Evolutionary conservation across 2,113 vertebrate genomes (phyloP).

Genomic region (Trichomycterus rosablanca): DNA sequence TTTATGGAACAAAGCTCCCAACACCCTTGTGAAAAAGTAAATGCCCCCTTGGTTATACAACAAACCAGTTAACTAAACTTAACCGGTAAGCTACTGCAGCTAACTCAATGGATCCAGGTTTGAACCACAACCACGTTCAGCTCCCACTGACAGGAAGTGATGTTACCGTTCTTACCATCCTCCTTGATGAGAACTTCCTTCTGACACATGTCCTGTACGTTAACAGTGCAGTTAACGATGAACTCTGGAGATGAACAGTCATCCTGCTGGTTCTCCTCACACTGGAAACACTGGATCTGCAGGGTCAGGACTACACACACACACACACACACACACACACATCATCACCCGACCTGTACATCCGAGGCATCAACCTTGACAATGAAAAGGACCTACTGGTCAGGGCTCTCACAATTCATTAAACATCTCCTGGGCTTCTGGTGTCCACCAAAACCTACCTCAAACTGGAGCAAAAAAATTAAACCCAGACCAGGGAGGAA

Average conservation of each 20-base stretch:
- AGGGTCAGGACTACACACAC: conserved; percentile 68
- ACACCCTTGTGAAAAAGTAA: too few species aligned
- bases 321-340: conserved; percentile 20
- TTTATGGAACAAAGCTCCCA: too few species aligned
- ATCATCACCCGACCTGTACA: not conserved
- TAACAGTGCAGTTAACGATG: conserved; percentile 96
- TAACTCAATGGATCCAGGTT: not conserved
- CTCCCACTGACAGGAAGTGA: too few species aligned
- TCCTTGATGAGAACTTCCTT: conserved; percentile 94
- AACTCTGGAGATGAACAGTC: conserved; percentile 94
- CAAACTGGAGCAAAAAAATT: too few species aligned
- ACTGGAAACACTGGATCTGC: conserved; percentile 99
- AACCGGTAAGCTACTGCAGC: not conserved
- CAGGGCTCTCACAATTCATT: too few species aligned
- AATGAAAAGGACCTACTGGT: too few species aligned
- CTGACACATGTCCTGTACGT: conserved; percentile 97
- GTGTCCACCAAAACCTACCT: too few species aligned
- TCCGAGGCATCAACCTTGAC: too few species aligned
- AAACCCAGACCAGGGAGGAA: too few species aligned
- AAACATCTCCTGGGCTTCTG: too few species aligned
- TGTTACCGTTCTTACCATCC: conserved; percentile 83
- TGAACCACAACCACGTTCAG: not conserved
- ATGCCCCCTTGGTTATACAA: too few species aligned
- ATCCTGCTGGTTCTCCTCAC: conserved; percentile 90
- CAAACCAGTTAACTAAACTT: too few species aligned